phyloP scores from a whole-genome alignment of 2,888 invertebrate genomes.

The Ormyrus labotus region DNA sequence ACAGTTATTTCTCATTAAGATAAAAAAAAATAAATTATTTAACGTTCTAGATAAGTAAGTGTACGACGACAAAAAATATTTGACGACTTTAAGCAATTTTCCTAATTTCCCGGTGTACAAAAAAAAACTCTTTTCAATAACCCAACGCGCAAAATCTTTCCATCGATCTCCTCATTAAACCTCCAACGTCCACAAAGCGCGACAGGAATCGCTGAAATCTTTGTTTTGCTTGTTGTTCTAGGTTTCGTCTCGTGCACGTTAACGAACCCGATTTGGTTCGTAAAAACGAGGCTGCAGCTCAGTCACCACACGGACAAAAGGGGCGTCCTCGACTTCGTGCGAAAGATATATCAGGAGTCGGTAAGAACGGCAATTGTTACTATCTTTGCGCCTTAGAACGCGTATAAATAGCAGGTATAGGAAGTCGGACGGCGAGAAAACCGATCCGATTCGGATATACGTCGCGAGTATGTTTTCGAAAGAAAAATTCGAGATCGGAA shows the following conservation, averaged over 20 bases:
- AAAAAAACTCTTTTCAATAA: constrained; percentile 23
- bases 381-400: not conserved
- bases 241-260: constrained; percentile 96
- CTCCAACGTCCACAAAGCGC: too few relatives aligned
- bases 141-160: too few relatives aligned
- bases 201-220: not conserved
- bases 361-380: constrained; percentile 76
- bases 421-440: not conserved
- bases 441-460: too few relatives aligned
- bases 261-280: constrained; percentile 99
- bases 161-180: too few relatives aligned
- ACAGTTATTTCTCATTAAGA: too few relatives aligned
- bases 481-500: too few relatives aligned
- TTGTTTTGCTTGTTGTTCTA: constrained; percentile 72
- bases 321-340: constrained; percentile 87
- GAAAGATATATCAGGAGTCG: constrained; percentile 87
- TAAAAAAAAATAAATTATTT: too few relatives aligned
- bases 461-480: too few relatives aligned
- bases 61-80: too few relatives aligned
- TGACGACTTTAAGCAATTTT: too few relatives aligned
- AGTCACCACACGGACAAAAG: constrained; percentile 83
- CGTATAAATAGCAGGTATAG: constrained; percentile 23
- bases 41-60: too few relatives aligned
- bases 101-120: not conserved
- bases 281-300: constrained; percentile 97